Conservation (phyloP, 2,113 vertebrate species). For the Catagonus wagneri region DNA sequence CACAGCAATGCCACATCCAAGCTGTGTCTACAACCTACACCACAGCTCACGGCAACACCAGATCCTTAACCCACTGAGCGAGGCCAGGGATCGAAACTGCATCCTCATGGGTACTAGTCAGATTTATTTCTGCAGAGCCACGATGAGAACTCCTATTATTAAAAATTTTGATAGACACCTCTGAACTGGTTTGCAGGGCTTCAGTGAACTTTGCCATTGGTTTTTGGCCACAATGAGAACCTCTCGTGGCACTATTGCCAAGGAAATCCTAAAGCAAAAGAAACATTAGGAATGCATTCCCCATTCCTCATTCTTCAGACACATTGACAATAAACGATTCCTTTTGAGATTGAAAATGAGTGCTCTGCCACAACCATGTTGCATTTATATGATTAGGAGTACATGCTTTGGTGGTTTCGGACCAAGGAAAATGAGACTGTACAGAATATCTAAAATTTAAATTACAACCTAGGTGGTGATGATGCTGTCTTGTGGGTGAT, state of each 20-base stretch:
- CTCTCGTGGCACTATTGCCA: not conserved
- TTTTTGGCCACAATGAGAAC: not conserved
- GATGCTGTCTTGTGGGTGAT: not conserved
- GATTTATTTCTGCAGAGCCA: too few species aligned
- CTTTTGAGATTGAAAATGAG: not conserved
- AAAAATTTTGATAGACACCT: not conserved
- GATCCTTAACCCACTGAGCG: too few species aligned
- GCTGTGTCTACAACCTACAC: too few species aligned
- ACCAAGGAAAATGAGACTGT: not conserved
- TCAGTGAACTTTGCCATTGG: not conserved
- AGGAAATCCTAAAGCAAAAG: slow-evolving; percentile 28
- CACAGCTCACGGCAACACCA: too few species aligned
- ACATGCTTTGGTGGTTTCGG: not conserved
- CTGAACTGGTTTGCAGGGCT: not conserved
- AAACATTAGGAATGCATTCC: slow-evolving; percentile 4
- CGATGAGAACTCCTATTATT: too few species aligned
- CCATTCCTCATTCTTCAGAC: not conserved
- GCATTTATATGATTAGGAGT: not conserved
- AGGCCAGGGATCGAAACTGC: too few species aligned
- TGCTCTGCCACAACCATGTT: not conserved
- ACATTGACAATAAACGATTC: not conserved
- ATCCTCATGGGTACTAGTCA: too few species aligned
- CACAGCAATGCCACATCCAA: too few species aligned
- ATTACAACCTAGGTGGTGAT: not conserved
- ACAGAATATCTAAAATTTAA: not conserved